Base-by-base conservation (phyloP, 2,888 invertebrate species). In the Nysson spinosus region DNA sequence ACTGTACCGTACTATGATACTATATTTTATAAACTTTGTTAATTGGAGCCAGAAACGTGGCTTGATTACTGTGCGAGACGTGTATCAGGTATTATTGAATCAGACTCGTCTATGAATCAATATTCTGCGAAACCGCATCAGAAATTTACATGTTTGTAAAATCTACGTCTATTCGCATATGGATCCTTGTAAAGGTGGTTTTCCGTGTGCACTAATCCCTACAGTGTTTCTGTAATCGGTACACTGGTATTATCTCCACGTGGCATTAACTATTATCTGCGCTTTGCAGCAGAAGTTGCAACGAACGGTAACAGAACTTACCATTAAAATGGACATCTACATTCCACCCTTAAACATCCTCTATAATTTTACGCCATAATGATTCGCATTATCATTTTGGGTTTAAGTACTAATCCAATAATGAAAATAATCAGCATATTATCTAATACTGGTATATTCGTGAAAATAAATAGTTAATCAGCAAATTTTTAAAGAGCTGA, bases 31-130 rank as follows among this genome's bases (percentile, higher is more conserved):
- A 57, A 65, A 57, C 56, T 72, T 66, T 71, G 72, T 64, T 60
- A 72, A 60, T 44, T 65, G 51, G 26, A 24, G 61, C 12, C 42
- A 24, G 40, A 30, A 47, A 56, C 55, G 57, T 60, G 69, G 60
- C 64, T 55, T 66, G 58, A 44, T 61, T 49, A 69, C 62, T 44
- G 66, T 68, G 65, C 52, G 46, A 42, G 52, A 17, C 40, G 37
- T 32, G 51, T 43, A 47, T 20, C 37, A 28, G 47, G 42, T 39
- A 58, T 54, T 40, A 61, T 52, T 70, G 69, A 55, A 71, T 67
- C 72, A 61, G 67, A 52, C 64, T 66, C 74, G 69, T 51, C 72
- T 66, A 67, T 69, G 72, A 79, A 82, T 82, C 81, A 75, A 81
- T 82, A 80, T 67, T 62, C 58, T 65, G 56, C 52, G 50, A 63